Conservation (phyloP, 1,140 invertebrate species). For the Drusus annulatus region DNA sequence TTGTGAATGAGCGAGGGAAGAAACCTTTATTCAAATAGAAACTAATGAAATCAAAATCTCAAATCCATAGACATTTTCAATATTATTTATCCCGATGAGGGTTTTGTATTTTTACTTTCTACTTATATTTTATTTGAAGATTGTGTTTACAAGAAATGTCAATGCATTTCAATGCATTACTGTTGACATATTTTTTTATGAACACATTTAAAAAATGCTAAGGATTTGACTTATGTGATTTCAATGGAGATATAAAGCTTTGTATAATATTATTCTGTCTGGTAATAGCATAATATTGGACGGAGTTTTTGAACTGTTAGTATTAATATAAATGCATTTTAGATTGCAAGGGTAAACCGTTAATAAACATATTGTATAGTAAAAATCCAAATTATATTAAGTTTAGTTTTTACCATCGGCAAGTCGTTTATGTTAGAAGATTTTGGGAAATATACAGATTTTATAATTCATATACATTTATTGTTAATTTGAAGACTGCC, state of each 20-base stretch:
- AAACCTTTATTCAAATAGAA: too few relatives aligned
- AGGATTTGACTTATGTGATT: slow-evolving; percentile 16
- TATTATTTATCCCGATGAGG: slow-evolving; percentile 33
- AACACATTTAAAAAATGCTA: not conserved
- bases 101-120: slow-evolving; percentile 5
- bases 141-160: not conserved
- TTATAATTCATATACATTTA: too few relatives aligned
- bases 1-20: slow-evolving; percentile 51
- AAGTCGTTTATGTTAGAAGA: slow-evolving; percentile 35
- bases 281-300: slow-evolving; percentile 16
- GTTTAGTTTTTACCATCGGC: slow-evolving; percentile 31
- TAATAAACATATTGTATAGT: slow-evolving; percentile 34
- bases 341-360: slow-evolving; percentile 33
- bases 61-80: slow-evolving; percentile 21
- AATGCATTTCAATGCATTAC: not conserved
- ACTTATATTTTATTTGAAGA: slow-evolving; percentile 12
- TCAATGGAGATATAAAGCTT: not conserved
- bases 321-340: slow-evolving; percentile 19
- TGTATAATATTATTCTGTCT: slow-evolving; percentile 12
- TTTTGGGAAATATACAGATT: slow-evolving; percentile 44
- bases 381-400: slow-evolving; percentile 27
- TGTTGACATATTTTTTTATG: not conserved
- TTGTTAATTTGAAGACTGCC: slow-evolving; percentile 55
- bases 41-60: slow-evolving; percentile 19
- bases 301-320: slow-evolving; percentile 34